Evolutionary conservation across 2,888 invertebrate genomes (phyloP).

Genomic region (Phalera bucephala): DNA sequence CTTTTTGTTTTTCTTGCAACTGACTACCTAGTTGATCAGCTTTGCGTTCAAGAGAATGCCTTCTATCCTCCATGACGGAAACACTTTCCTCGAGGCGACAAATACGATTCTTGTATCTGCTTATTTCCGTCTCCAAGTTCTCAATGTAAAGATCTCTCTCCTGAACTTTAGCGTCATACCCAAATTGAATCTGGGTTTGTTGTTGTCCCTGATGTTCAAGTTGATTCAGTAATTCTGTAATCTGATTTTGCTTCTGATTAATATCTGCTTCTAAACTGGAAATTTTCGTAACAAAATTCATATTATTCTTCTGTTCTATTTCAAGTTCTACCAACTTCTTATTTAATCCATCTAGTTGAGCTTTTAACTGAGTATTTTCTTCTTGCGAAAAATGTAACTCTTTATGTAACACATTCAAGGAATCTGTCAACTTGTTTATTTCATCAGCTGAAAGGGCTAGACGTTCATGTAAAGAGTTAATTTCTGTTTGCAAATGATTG

Average conservation of each 20-base stretch:
- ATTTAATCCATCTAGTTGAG: conserved; percentile 58
- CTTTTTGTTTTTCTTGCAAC: conserved; percentile 82
- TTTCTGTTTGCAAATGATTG: conserved; percentile 43
- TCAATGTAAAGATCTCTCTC: conserved; percentile 90
- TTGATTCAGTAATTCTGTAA: conserved; percentile 55
- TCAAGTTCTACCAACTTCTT: conserved; percentile 69
- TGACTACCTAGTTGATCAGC: conserved; percentile 84
- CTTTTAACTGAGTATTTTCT: conserved; percentile 49
- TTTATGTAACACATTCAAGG: conserved; percentile 43
- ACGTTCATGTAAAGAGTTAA: conserved; percentile 45
- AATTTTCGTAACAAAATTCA: conserved; percentile 64
- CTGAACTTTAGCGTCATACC: conserved; percentile 87
- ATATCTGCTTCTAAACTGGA: conserved; percentile 62
- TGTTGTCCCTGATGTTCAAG: conserved; percentile 58
- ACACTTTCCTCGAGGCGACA: conserved; percentile 86
- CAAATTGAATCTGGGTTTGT: conserved; percentile 65
- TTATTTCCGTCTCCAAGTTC: conserved; percentile 86
- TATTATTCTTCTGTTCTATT: conserved; percentile 67
- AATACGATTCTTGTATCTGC: conserved; percentile 85
- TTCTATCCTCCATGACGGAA: conserved; percentile 83
- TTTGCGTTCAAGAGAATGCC: conserved; percentile 83
- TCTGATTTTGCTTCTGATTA: conserved; percentile 60
- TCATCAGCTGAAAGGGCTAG: conserved; percentile 42
- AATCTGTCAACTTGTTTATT: conserved; percentile 44
- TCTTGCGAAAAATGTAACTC: conserved; percentile 49